Evolutionary conservation across 2,888 invertebrate genomes (phyloP), one percentile per base, ranked within the genome.

Genomic region (Drosophila bunnanda): DNA sequence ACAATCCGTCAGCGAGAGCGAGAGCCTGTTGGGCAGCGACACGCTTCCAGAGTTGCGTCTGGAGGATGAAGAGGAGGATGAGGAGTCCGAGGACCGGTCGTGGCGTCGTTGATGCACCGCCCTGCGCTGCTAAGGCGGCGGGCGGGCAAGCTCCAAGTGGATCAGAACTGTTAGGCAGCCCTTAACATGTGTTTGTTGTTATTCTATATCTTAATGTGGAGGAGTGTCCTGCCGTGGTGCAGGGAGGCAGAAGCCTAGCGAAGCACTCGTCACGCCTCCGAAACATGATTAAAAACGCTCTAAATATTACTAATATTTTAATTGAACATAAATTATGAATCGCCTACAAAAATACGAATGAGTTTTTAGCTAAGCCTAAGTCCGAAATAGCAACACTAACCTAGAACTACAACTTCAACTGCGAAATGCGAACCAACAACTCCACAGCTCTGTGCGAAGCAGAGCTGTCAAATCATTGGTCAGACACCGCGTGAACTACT

Each of bases 41-140:
- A 90, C 90, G 48, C 78, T 94, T 60, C 95, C 95, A 79, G 95
- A 96, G 87, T 93, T 96, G 59, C 94, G 96, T 22, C 94, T 97
- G 13, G 96, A 96, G 83, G 96, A 95, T 83, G 96, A 96, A 81
- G 96, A 98, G 88, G 97, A 98, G 73, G 98, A 98, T 55, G 97
- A 98, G 48, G 95, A 95, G 75, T 96, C 96, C 44, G 96, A 96
- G 91, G 96, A 96, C 83, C 94, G 98, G 78, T 97, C 97, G 30
- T 98, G 98, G 98, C 94, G 98, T 77, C 97, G 97, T 96, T 97
- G 96, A 94, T 94, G 72, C 66, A 77, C 46, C 60, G 82, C 82
- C 70, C 64, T 50, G 43, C 86, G 69, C 52, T 58, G 65, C 76
- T 72, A 34, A 82, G 66, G 71, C 73, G 53, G 55, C 69, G 38